Percentiles rank a stretch among this genome's conserved stretches.
Conservation (phyloP, 1,140 invertebrate species). For the Plectrocnemia conspersa region DNA sequence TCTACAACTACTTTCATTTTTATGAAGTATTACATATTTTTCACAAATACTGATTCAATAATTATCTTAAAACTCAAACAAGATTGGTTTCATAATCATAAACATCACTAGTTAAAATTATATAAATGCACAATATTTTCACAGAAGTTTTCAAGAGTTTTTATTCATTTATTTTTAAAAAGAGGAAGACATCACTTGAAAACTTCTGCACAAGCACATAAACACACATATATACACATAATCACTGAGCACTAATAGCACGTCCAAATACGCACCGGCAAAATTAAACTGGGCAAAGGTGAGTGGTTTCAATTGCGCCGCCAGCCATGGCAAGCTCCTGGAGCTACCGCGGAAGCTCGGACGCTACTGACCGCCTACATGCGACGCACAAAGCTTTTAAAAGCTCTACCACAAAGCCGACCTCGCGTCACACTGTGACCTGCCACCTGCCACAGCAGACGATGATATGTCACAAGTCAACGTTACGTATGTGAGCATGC, state of each 20-base stretch:
- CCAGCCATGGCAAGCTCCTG: conserved; percentile 5
- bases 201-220: too few relatives aligned
- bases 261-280: not conserved
- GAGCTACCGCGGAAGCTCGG: conserved; percentile 14
- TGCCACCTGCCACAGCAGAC: not conserved
- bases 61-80: too few relatives aligned
- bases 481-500: too few relatives aligned
- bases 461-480: not conserved
- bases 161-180: too few relatives aligned
- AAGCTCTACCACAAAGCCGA: conserved; percentile 6
- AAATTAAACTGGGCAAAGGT: not conserved
- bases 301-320: conserved; percentile 2
- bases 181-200: too few relatives aligned
- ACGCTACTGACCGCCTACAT: not conserved
- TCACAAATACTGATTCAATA: too few relatives aligned
- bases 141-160: too few relatives aligned
- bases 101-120: too few relatives aligned
- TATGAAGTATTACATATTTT: too few relatives aligned
- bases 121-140: too few relatives aligned
- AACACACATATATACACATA: not conserved
- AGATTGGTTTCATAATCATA: too few relatives aligned
- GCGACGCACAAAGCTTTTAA: conserved; percentile 10
- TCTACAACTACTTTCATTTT: too few relatives aligned
- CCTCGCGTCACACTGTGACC: not conserved
- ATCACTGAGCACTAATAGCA: not conserved